Conservation (phyloP, 2,797 vertebrate species). For the Gambusia yucatana region DNA sequence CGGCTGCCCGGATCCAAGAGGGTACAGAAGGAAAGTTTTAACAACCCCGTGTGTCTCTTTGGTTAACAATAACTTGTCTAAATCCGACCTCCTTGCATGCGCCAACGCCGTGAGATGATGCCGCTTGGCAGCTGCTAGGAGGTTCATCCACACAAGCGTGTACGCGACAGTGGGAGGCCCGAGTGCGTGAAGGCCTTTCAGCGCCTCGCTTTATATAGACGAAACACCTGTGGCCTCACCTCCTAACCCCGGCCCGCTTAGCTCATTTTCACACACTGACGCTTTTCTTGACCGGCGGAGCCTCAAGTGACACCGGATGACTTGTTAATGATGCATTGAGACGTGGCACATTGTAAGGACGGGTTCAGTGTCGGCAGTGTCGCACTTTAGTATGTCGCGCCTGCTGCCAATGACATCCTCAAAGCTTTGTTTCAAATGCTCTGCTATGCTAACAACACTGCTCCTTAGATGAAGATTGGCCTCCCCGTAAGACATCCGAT, state of each 20-base stretch:
- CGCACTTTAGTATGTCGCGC: slow-evolving; percentile 52
- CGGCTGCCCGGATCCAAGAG: slow-evolving; percentile 66
- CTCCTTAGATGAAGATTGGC: background rate
- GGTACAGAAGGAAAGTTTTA: slow-evolving; percentile 48
- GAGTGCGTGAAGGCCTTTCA: slow-evolving; percentile 40
- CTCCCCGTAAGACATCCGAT: background rate
- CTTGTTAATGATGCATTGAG: slow-evolving; percentile 58
- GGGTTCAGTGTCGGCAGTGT: slow-evolving; percentile 34
- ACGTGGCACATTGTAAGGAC: slow-evolving; percentile 61
- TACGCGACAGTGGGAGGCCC: slow-evolving; percentile 35
- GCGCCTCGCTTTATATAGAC: slow-evolving; percentile 57
- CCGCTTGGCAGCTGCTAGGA: slow-evolving; percentile 56
- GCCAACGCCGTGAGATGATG: slow-evolving; percentile 42
- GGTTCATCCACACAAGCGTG: slow-evolving; percentile 32
- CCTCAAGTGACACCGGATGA: slow-evolving; percentile 38
- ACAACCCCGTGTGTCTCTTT: slow-evolving; percentile 37
- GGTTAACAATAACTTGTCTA: slow-evolving; percentile 58
- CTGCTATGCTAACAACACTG: slow-evolving; percentile 6
- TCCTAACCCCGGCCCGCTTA: slow-evolving; percentile 41
- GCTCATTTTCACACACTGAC: slow-evolving; percentile 65
- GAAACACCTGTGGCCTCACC: slow-evolving; percentile 29
- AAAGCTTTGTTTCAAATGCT: slow-evolving; percentile 37
- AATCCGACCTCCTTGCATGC: slow-evolving; percentile 44
- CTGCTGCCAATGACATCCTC: slow-evolving; percentile 53
- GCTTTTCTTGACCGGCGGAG: slow-evolving; percentile 59